Conservation (phyloP, 2,888 invertebrate species). For the Athetis lepigone region DNA sequence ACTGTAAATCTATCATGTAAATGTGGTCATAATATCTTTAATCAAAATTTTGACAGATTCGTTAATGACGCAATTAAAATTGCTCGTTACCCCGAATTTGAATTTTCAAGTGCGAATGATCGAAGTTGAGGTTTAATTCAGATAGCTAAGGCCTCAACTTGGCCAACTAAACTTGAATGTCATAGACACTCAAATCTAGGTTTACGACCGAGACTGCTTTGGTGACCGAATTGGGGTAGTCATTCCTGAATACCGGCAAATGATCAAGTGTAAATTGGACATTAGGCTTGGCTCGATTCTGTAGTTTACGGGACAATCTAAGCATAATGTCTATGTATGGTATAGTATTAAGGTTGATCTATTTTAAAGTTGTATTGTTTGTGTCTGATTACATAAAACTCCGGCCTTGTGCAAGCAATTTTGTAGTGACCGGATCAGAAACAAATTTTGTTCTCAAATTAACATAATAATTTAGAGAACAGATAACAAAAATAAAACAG, state of each 20-base stretch:
- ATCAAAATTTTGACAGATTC: neutral
- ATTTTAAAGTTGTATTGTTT: too few species aligned
- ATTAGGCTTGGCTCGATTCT: neutral
- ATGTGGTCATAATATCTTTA: constrained; percentile 6
- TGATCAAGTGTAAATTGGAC: neutral
- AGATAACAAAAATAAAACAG: too few species aligned
- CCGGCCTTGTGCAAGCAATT: neutral
- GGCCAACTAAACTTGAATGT: constrained; percentile 1
- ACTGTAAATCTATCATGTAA: neutral
- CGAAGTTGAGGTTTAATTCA: neutral
- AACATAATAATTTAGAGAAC: too few species aligned
- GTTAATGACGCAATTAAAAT: neutral
- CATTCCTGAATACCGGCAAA: neutral
- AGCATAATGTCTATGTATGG: too few species aligned
- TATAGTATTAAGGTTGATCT: too few species aligned
- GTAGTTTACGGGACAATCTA: too few species aligned
- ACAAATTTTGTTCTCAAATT: too few species aligned
- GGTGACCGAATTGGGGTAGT: neutral
- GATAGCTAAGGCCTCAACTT: neutral
- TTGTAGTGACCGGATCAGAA: too few species aligned
- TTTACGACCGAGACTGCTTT: neutral
- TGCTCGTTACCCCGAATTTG: constrained; percentile 4
- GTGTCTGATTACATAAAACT: too few species aligned
- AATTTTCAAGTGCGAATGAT: constrained; percentile 10
- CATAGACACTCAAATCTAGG: neutral